These are phyloP conservation scores for Heteromurus nitidus DNA, from an alignment of 2,888 invertebrate genomes.

Conservation along the genomic window DNA sequence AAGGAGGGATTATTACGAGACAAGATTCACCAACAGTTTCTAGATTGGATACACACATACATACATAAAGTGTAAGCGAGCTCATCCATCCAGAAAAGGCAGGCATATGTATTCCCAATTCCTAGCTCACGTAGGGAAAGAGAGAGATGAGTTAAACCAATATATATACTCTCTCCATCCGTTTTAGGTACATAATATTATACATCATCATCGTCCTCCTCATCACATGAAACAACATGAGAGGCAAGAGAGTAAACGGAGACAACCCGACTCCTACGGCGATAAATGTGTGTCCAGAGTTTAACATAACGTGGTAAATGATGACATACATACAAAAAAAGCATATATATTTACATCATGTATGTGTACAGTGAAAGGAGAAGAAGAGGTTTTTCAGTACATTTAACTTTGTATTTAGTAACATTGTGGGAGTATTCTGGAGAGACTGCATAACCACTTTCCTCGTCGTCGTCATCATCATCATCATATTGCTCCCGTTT, in stretches of 20 bases:
- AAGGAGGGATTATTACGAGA: conserved; percentile 51
- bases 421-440: neutral
- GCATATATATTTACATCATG: too few relatives aligned
- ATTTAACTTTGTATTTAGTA: conserved; percentile 47
- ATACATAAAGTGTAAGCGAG: too few relatives aligned
- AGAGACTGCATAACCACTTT: conserved; percentile 14
- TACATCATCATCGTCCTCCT: conserved; percentile 25
- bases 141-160: conserved; percentile 27
- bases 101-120: neutral
- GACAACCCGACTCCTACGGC: conserved; percentile 41
- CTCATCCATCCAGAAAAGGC: neutral
- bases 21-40: conserved; percentile 45
- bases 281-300: conserved; percentile 30
- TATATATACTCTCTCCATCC: neutral
- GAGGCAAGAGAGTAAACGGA: conserved; percentile 19
- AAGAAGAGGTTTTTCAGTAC: conserved; percentile 54
- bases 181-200: neutral
- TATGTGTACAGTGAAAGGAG: too few relatives aligned
- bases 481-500: conserved; percentile 2
- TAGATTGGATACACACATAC: conserved; percentile 20
- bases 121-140: neutral
- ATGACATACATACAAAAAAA: neutral
- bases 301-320: conserved; percentile 14
- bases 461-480: conserved; percentile 3
- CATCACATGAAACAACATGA: neutral